phyloP scores from a whole-genome alignment of 2,113 vertebrate genomes.

The Dinomys branickii region DNA sequence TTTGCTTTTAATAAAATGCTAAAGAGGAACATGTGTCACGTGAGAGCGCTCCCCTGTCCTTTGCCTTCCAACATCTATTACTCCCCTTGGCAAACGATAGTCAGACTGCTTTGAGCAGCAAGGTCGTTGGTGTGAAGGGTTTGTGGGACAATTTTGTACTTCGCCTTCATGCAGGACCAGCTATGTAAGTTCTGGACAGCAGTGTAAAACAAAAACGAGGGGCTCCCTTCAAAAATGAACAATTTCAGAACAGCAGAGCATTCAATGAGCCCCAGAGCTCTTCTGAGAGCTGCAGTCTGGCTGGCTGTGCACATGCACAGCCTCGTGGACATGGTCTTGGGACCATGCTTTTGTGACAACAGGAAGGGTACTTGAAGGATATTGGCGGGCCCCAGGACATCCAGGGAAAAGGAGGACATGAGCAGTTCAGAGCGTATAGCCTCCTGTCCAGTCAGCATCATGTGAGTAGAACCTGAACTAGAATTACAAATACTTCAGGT shows the following conservation, averaged over 20 bases:
- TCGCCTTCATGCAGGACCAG: neutral
- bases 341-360: neutral
- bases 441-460: neutral
- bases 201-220: neutral
- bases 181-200: neutral
- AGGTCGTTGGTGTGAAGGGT: neutral
- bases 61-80: neutral
- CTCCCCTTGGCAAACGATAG: neutral
- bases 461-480: neutral
- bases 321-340: neutral
- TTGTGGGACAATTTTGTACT: neutral
- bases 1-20: conserved; percentile 4
- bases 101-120: neutral
- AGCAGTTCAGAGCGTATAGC: neutral
- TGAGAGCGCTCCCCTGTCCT: neutral
- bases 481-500: neutral
- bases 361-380: neutral
- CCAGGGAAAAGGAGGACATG: neutral
- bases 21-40: neutral
- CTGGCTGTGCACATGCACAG: neutral
- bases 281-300: neutral
- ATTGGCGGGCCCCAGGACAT: neutral
- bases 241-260: neutral
- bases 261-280: neutral
- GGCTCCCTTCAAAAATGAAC: neutral